Conservation (phyloP, 2,797 vertebrate genomes). For the Hirundo rustica region DNA sequence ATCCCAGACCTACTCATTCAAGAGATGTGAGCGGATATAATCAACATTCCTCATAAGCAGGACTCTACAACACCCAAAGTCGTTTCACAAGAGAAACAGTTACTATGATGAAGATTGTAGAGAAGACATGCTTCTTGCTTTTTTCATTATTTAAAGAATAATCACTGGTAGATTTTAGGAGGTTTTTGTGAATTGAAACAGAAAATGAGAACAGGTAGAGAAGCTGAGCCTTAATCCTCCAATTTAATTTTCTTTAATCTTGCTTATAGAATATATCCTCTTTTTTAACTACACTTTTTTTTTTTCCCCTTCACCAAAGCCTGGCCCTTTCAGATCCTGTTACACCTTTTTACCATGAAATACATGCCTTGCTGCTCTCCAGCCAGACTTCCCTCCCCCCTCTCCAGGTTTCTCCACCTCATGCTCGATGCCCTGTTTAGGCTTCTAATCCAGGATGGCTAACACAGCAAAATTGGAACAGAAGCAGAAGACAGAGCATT, state of each 20-base stretch:
- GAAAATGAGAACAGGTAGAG: slow-evolving; percentile 6
- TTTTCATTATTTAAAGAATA: slow-evolving; percentile 14
- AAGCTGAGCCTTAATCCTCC: background rate
- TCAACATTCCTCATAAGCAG: background rate
- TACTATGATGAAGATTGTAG: background rate
- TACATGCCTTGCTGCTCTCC: background rate
- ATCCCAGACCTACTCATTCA: background rate
- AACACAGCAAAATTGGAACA: background rate
- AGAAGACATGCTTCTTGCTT: background rate
- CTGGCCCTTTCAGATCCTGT: background rate
- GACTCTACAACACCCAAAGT: background rate
- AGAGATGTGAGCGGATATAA: background rate
- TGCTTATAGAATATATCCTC: background rate
- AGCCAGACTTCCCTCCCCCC: background rate
- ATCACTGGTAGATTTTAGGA: background rate
- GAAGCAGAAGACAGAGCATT: background rate
- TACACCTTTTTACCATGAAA: slow-evolving; percentile 2
- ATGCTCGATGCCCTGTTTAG: background rate
- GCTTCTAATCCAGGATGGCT: background rate
- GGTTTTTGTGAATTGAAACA: slow-evolving; percentile 42
- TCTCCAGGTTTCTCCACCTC: background rate
- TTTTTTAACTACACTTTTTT: background rate
- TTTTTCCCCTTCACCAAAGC: background rate
- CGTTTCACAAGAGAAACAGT: background rate
- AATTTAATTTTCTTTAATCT: slow-evolving; percentile 47